A percentile compares a stretch with the other conserved stretches of the same genome.
phyloP scores from a whole-genome alignment of 2,113 vertebrate genomes.

The Cololabis saira region DNA sequence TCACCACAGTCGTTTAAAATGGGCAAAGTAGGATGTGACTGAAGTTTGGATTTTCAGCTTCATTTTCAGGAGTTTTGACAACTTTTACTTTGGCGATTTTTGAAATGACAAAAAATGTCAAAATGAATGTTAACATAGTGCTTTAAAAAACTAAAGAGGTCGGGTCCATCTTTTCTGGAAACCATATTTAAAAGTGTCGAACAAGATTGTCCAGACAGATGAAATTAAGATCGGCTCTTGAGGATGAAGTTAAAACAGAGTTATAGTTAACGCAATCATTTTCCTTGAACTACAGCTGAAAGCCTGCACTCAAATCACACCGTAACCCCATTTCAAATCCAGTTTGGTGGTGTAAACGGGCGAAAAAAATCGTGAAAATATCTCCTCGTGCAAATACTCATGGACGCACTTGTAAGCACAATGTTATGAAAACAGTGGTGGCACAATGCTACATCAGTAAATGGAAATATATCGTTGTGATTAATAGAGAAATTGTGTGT shows the following conservation, averaged over 20 bases:
- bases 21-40: background rate
- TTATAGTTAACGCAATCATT: too few species aligned
- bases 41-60: background rate
- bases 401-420: conserved; percentile 45
- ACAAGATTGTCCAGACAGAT: too few species aligned
- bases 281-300: too few species aligned
- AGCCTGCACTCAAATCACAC: too few species aligned
- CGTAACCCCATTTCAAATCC: background rate
- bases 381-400: background rate
- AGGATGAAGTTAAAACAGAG: too few species aligned
- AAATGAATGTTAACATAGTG: too few species aligned
- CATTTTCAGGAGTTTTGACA: background rate
- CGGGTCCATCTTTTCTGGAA: too few species aligned
- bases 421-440: conserved; percentile 78
- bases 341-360: background rate
- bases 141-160: too few species aligned
- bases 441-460: conserved; percentile 78
- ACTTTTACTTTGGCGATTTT: too few species aligned
- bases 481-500: conserved; percentile 59
- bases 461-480: conserved; percentile 54
- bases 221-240: too few species aligned
- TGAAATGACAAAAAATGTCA: too few species aligned
- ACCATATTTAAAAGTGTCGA: too few species aligned
- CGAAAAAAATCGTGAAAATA: background rate
- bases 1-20: background rate